Evolutionary conservation across 2,888 invertebrate species (phyloP), one percentile per base, ranked within the genome.

Genomic region (Eilema caniola): DNA sequence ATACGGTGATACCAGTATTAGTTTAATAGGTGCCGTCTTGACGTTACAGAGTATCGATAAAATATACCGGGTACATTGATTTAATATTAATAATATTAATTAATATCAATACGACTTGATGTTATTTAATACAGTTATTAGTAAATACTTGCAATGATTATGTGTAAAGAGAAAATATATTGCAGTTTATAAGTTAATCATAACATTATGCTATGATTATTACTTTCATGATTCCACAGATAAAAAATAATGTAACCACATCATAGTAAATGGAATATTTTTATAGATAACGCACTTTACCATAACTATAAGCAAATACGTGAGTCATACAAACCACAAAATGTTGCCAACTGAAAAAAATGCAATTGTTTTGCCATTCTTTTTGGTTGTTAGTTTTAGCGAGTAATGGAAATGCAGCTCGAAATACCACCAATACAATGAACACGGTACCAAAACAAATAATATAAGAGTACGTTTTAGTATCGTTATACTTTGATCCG

Each of bases 401-500:
- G 73, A 76, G 66, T 76, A 76, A 74, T 67, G 56, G 70, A 59
- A 74, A 79, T 70, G 81, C 81, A 79, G 79, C 80, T 81, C 63
- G 64, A 62, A 75, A 61, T 77, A 81, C 75, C 75, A 80, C 76
- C 80, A 78, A 73, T 80, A 71, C 76, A 72, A 82, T 69, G 74
- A 78, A 67, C 72, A 73, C 64, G 64, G 70, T 82, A 81, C 75
- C 71, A 76, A 76, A 72, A 60, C 75, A 70, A 75, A 76, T 73
- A 71, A 73, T 74, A 70, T 74, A 74, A 76, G 72, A 75, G 66
- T 74, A 73, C 69, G 74, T 80, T 84, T 81, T 82, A 77, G 69
- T 78, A 76, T 76, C 64, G 67, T 79, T 75, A 78, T 80, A 82
- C 72, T 66, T 84, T 73, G 78, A 80, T 84, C 84, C 81, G 86